Conservation (phyloP, 2,113 vertebrate genomes). For the Scytalopus superciliaris region DNA sequence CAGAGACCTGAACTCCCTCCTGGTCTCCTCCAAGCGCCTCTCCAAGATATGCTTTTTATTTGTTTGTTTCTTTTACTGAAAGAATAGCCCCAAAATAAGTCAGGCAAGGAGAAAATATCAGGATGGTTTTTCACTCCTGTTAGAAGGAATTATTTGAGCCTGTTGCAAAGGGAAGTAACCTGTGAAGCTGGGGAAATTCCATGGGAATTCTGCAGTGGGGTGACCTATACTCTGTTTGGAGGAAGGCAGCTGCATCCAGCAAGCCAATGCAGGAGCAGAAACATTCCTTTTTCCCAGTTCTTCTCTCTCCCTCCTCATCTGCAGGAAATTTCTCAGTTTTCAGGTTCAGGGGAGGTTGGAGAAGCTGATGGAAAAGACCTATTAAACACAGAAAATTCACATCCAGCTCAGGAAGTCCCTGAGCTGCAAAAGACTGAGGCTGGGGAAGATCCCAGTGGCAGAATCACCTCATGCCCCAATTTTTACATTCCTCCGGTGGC, state of each 20-base stretch:
- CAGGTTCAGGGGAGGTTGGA: neutral
- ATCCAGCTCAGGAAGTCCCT: neutral
- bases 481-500: rapidly evolving
- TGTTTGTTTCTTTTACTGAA: neutral
- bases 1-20: neutral
- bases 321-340: neutral
- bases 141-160: neutral
- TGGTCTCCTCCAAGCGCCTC: neutral
- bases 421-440: neutral
- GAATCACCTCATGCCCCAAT: neutral
- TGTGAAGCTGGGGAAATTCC: neutral
- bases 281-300: neutral
- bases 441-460: neutral
- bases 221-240: neutral
- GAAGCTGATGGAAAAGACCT: neutral
- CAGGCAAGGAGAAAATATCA: neutral
- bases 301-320: neutral
- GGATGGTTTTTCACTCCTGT: neutral
- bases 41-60: neutral
- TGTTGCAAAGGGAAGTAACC: neutral
- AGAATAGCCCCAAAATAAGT: neutral
- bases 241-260: neutral
- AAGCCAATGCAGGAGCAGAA: neutral
- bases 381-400: neutral
- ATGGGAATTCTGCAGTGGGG: neutral